Percentiles rank a stretch among this genome's conserved stretches.
Evolutionary conservation across 2,797 vertebrate species (phyloP).

Genomic region (Chelon labrosus): DNA sequence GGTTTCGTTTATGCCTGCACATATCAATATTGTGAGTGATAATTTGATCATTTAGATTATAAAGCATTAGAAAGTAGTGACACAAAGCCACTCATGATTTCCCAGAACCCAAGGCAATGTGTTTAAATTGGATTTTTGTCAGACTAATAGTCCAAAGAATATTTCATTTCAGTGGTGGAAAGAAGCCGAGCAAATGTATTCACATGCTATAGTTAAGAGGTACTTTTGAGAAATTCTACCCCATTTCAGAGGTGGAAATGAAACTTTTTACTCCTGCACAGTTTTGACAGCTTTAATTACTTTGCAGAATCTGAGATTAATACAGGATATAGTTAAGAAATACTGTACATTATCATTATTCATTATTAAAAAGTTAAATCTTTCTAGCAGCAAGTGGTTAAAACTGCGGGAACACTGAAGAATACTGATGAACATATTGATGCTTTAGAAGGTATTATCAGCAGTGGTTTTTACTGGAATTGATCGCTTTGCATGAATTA

Average conservation of each 20-base stretch:
- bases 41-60: background rate
- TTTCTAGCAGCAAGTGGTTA: background rate
- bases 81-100: background rate
- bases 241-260: background rate
- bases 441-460: background rate
- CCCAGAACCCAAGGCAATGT: background rate
- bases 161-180: background rate
- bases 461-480: slow-evolving; percentile 1
- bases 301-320: background rate
- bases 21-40: background rate
- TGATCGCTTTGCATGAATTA: background rate
- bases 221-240: background rate
- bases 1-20: background rate
- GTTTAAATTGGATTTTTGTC: background rate
- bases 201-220: background rate
- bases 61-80: background rate
- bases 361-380: background rate
- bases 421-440: background rate
- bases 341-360: background rate
- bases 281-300: background rate
- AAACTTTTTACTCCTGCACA: background rate
- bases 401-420: slow-evolving; percentile 8
- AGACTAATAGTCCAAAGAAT: background rate
- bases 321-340: background rate
- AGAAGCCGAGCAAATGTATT: background rate